Conservation (phyloP, 1,140 invertebrate genomes). For the Tetramorium simillimum region DNA sequence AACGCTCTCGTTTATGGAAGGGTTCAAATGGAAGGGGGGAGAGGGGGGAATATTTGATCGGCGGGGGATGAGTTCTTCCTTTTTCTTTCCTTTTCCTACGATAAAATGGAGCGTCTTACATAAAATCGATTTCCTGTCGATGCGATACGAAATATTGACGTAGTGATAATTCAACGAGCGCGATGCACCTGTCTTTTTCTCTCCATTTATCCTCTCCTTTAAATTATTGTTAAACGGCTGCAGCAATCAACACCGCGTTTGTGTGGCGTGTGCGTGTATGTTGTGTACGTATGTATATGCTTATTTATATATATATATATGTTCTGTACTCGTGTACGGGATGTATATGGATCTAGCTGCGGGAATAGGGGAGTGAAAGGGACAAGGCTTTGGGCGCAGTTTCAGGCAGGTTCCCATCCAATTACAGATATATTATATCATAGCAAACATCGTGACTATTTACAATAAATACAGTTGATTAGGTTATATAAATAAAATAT, state of each 20-base stretch:
- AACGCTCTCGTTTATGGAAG: conserved; percentile 58
- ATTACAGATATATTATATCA: conserved; percentile 84
- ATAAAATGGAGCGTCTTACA: conserved; percentile 29
- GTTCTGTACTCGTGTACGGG: neutral
- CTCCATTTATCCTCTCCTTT: conserved; percentile 49
- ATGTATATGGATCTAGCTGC: neutral
- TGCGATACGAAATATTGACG: conserved; percentile 70
- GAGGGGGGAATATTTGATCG: neutral
- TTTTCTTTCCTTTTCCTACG: conserved; percentile 10
- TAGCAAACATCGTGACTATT: conserved; percentile 85
- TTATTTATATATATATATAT: neutral
- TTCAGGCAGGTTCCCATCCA: conserved; percentile 78
- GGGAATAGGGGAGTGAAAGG: neutral
- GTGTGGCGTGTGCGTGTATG: neutral
- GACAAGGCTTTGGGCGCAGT: conserved; percentile 59
- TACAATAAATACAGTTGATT: conserved; percentile 84
- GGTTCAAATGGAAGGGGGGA: conserved; percentile 29
- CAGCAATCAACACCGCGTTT: conserved; percentile 14
- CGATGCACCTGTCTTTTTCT: conserved; percentile 64
- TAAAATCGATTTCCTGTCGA: conserved; percentile 34
- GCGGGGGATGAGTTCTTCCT: conserved; percentile 14
- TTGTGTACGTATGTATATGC: conserved; percentile 4
- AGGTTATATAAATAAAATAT: conserved; percentile 84
- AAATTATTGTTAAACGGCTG: conserved; percentile 46
- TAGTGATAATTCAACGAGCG: conserved; percentile 61